These are phyloP conservation scores for Oreocharis arfaki DNA, from an alignment of 2,113 vertebrate genomes.

Conservation along the genomic window DNA sequence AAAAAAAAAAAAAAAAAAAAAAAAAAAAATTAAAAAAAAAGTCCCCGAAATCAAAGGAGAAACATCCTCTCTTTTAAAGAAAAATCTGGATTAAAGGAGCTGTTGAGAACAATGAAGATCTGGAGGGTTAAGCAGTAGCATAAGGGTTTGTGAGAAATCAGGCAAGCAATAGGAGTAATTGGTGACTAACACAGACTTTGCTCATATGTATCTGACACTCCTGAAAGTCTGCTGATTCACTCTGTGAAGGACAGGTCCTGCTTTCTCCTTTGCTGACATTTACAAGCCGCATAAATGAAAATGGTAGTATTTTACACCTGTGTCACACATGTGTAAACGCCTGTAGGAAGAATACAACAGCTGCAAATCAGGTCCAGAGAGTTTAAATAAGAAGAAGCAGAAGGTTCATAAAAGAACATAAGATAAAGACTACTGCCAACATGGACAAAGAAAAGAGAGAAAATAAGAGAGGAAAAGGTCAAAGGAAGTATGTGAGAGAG, in stretches of 20 bases:
- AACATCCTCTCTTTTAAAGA: background rate
- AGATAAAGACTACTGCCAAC: background rate
- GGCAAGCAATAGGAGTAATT: background rate
- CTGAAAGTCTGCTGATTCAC: slow-evolving; percentile 15
- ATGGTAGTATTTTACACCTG: slow-evolving; percentile 47
- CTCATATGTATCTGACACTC: slow-evolving; percentile 1
- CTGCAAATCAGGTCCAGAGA: slow-evolving; percentile 46
- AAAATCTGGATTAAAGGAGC: background rate
- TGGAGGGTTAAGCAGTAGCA: background rate
- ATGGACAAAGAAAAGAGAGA: slow-evolving; percentile 1
- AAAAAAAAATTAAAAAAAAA: background rate
- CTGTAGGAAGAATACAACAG: background rate
- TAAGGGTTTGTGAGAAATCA: background rate
- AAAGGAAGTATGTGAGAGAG: background rate
- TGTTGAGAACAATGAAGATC: background rate
- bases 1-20: background rate
- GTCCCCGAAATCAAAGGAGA: background rate
- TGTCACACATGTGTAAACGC: slow-evolving; percentile 16
- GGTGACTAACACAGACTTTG: background rate
- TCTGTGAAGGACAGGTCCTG: slow-evolving; percentile 5
- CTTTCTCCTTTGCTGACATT: slow-evolving; percentile 44
- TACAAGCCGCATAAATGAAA: slow-evolving; percentile 42
- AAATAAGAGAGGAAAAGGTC: slow-evolving; percentile 20
- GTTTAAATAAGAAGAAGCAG: slow-evolving; percentile 3
- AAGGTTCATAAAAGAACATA: slow-evolving; percentile 31